Evolutionary conservation across 2,888 invertebrate genomes (phyloP).

Genomic region (Morpho achilles): DNA sequence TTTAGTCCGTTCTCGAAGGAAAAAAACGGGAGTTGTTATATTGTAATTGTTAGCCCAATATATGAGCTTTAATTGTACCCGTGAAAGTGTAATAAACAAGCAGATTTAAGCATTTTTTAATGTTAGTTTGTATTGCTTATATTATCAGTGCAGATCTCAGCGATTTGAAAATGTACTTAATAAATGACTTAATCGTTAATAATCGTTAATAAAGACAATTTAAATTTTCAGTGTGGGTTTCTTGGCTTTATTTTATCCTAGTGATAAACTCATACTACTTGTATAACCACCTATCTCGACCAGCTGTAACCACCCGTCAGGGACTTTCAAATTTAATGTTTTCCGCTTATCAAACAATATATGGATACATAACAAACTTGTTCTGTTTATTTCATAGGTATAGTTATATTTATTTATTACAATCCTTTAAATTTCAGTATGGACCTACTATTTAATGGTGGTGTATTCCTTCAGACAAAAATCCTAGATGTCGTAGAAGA

Average conservation of each 20-base stretch:
- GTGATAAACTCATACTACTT: constrained; percentile 31
- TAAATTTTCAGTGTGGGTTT: constrained; percentile 38
- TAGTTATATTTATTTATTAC: constrained; percentile 2
- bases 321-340: constrained; percentile 9
- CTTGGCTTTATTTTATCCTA: constrained; percentile 36
- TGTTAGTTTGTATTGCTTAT: too few relatives aligned
- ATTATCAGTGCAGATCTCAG: too few relatives aligned
- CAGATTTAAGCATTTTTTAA: too few relatives aligned
- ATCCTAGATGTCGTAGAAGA: constrained; percentile 16
- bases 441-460: constrained; percentile 57
- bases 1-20: background rate
- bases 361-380: constrained; percentile 7
- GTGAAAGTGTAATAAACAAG: too few relatives aligned
- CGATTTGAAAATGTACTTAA: too few relatives aligned
- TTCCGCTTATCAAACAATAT: constrained; percentile 9
- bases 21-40: too few relatives aligned
- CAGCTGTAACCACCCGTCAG: constrained; percentile 5
- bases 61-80: too few relatives aligned
- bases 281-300: constrained; percentile 4
- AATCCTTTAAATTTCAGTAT: constrained; percentile 49
- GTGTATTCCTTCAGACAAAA: constrained; percentile 48
- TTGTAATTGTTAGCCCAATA: too few relatives aligned
- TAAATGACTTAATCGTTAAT: too few relatives aligned
- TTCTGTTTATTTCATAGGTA: constrained; percentile 20
- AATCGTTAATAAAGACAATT: background rate